phyloP scores from a whole-genome alignment of 2,888 invertebrate species.

The Spisula solida region DNA sequence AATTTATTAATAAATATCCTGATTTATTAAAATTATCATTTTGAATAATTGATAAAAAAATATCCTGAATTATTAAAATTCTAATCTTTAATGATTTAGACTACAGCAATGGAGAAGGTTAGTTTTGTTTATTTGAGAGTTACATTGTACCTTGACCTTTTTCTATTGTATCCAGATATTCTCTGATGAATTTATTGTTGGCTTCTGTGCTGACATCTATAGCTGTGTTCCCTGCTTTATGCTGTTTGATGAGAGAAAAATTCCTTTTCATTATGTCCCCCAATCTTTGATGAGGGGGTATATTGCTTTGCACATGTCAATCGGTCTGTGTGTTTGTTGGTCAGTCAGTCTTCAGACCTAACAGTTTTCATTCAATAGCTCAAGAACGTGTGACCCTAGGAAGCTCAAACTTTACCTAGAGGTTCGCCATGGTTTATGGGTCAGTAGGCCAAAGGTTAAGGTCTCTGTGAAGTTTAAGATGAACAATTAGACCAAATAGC shows the following conservation, averaged over 20 bases:
- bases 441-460: no score
- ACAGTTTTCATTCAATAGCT: no score
- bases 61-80: not conserved
- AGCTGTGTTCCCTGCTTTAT: conserved; percentile 29
- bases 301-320: no score
- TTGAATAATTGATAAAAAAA: conserved; percentile 9
- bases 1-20: not conserved
- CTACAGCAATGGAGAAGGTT: conserved; percentile 53
- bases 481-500: no score
- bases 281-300: no score
- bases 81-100: conserved; percentile 35
- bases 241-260: not conserved
- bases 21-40: conserved; percentile 7
- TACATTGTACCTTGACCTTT: conserved; percentile 50
- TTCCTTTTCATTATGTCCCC: no score
- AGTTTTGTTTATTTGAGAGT: conserved; percentile 37
- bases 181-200: conserved; percentile 6
- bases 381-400: no score
- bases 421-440: not conserved
- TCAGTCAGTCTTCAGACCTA: no score
- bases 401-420: no score
- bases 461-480: no score
- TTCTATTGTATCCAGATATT: conserved; percentile 41
- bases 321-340: no score
- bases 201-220: conserved; percentile 10